phyloP scores from a whole-genome alignment of 2,888 invertebrate genomes.

The Drosophila melanosoma region DNA sequence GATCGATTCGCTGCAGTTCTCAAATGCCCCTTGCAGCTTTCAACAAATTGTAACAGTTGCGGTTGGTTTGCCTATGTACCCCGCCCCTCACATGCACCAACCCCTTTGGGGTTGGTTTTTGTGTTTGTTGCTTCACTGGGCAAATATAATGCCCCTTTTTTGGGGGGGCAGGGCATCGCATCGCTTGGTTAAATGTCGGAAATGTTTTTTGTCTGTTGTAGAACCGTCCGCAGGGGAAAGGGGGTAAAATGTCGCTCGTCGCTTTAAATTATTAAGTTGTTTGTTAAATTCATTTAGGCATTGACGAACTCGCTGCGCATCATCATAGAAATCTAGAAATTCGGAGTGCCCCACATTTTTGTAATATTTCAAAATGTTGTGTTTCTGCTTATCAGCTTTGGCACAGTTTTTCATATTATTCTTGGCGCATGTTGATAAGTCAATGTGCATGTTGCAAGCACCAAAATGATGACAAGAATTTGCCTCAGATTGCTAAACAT shows the following conservation, averaged over 20 bases:
- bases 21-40: constrained; percentile 17
- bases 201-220: constrained; percentile 42
- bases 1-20: constrained; percentile 71
- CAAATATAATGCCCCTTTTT: constrained; percentile 54
- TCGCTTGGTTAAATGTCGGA: constrained; percentile 57
- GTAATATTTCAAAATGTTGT: constrained; percentile 22
- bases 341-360: constrained; percentile 20
- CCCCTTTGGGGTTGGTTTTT: neutral
- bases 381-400: constrained; percentile 56
- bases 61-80: constrained; percentile 51
- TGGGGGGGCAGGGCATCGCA: constrained; percentile 47
- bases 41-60: constrained; percentile 69
- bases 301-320: constrained; percentile 14
- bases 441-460: constrained; percentile 58
- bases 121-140: constrained; percentile 46
- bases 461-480: constrained; percentile 69
- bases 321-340: constrained; percentile 37
- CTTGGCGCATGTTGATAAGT: constrained; percentile 47
- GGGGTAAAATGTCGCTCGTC: constrained; percentile 38
- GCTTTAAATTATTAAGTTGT: constrained; percentile 56
- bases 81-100: neutral
- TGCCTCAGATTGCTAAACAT: constrained; percentile 63
- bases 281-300: constrained; percentile 20
- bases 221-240: neutral
- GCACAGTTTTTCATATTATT: constrained; percentile 47